Percentiles rank a stretch among this genome's conserved stretches.
These are phyloP conservation scores for Punctoribates punctum DNA, from an alignment of 2,888 invertebrate genomes.

Conservation along the genomic window DNA sequence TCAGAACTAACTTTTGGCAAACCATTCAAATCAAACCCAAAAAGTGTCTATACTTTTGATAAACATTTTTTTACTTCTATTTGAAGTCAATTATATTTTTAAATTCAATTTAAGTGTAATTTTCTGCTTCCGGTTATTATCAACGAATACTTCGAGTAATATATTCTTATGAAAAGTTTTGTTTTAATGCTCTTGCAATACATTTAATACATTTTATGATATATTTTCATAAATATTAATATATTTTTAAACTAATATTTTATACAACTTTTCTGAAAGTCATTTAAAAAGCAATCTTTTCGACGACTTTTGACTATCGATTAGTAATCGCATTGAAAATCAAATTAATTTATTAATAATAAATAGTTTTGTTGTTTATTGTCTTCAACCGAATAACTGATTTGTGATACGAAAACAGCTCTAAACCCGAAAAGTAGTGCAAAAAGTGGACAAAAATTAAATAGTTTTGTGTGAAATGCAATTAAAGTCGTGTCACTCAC, in stretches of 20 bases:
- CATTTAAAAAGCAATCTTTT: background rate
- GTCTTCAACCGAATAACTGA: background rate
- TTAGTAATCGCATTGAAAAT: background rate
- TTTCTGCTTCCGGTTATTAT: background rate
- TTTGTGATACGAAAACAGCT: background rate
- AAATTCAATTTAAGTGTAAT: background rate
- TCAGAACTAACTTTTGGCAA: background rate
- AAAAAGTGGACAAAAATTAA: too few species aligned
- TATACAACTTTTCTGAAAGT: background rate
- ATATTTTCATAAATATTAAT: background rate
- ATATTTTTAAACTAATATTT: background rate
- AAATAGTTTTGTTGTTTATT: background rate
- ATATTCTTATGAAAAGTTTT: too few species aligned
- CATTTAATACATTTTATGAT: background rate
- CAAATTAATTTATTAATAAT: background rate
- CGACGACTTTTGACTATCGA: background rate
- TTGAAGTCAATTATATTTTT: background rate
- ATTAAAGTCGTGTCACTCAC: conserved; percentile 13
- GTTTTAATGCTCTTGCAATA: too few species aligned
- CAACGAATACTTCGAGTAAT: too few species aligned
- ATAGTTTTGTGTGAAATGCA: too few species aligned
- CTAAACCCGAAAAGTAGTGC: too few species aligned
- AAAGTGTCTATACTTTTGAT: too few species aligned
- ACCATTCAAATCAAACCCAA: too few species aligned
- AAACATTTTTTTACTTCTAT: too few species aligned